Evolutionary conservation across 2,888 invertebrate genomes (phyloP), one percentile per base, ranked within the genome.

Genomic region (Trichogramma evanescens): DNA sequence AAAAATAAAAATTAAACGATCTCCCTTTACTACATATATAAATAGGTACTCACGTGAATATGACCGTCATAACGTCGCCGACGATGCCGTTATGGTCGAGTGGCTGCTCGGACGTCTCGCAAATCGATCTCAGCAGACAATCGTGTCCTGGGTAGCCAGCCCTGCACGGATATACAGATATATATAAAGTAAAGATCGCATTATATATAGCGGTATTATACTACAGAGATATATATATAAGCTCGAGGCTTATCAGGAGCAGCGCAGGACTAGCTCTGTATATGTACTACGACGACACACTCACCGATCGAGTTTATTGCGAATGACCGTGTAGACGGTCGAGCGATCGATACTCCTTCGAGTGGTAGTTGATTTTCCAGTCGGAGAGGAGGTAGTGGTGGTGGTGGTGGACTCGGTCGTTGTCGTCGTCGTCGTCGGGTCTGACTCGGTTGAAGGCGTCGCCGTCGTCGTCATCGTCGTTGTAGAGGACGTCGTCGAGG

Each of bases 61-160:
- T 73, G 43, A 87, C 80, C 72, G 86, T 84, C 54, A 88, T 78
- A 62, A 88, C 74, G 73, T 86, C 86, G 6, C 88, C 88, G 56
- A 88, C 69, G 8, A 88, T 73, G n/a, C 88, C 88, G 72, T 86
- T 85, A 70, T 84, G 81, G 61, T 79, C 75, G 63, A 84, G 78
- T 58, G 82, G 81, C 49, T 78, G 73, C 42, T 79, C 79, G 50
- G 84, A 80, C 59, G 83, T 82, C 72, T 87, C 87, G 68, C 88
- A 88, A 69, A 88, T 85, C 46, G 84, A 80, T 66, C 86, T 78
- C 57, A 86, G 78, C 55, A 88, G 76, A 72, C 88, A 88, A 4
- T 77, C 75, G 46, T 80, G 80, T 6, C 86, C 87, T 55, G 80
- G 78, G 66, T 82, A 83, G 13, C 84, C 82, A 61, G 82, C 78